Percentiles rank a stretch among this genome's conserved stretches.
These are phyloP conservation scores for Riparia riparia DNA, from an alignment of 2,113 vertebrate species.

Conservation along the genomic window DNA sequence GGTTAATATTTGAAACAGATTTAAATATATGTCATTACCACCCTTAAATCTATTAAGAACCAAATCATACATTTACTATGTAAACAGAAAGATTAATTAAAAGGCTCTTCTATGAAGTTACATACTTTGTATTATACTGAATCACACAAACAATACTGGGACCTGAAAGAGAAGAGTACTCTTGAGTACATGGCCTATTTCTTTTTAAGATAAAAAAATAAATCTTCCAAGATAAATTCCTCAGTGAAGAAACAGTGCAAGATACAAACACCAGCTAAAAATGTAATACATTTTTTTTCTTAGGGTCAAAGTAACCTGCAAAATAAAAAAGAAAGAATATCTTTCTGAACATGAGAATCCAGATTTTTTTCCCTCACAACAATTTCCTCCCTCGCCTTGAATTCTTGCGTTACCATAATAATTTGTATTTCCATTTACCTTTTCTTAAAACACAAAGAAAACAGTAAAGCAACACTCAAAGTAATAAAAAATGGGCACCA, in stretches of 20 bases:
- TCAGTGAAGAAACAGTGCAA: not conserved
- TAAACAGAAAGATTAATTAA: not conserved
- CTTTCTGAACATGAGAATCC: not conserved
- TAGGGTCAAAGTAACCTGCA: not conserved
- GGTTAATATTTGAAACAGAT: not conserved
- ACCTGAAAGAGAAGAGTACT: not conserved
- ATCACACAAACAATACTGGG: not conserved
- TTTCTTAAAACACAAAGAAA: not conserved
- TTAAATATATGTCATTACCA: not conserved
- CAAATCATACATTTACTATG: not conserved
- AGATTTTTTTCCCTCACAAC: not conserved
- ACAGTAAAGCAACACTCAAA: not conserved
- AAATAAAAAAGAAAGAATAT: not conserved
- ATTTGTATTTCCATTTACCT: not conserved
- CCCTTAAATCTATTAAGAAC: not conserved
- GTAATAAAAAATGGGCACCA: accelerated
- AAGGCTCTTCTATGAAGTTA: not conserved
- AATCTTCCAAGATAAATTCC: not conserved
- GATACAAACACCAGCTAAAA: not conserved
- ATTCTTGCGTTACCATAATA: not conserved
- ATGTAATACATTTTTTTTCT: not conserved
- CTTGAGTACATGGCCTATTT: accelerated
- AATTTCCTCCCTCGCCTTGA: accelerated
- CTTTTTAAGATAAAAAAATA: not conserved
- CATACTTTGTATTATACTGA: not conserved